phyloP scores from a whole-genome alignment of 2,113 vertebrate genomes.

The Cichladusa arquata region DNA sequence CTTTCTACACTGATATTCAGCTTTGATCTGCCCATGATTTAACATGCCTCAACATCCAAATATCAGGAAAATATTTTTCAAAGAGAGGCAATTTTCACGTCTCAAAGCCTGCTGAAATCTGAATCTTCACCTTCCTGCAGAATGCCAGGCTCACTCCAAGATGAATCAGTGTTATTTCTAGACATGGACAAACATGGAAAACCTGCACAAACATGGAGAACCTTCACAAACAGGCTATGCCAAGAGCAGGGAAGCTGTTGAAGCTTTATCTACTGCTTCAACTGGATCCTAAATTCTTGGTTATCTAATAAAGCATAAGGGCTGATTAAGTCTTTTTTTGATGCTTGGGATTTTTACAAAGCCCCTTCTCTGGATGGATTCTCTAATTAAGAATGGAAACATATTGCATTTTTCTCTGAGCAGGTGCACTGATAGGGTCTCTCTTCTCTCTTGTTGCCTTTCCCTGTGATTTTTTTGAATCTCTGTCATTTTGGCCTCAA shows the following conservation, averaged over 20 bases:
- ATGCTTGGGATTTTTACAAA: not conserved
- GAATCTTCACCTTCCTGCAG: not conserved
- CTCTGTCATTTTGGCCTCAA: not conserved
- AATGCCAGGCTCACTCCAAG: not conserved
- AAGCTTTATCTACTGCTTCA: not conserved
- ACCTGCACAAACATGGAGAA: not conserved
- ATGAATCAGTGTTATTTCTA: not conserved
- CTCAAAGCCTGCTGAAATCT: not conserved
- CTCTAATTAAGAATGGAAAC: not conserved
- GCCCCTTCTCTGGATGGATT: not conserved
- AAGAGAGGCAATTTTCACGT: not conserved
- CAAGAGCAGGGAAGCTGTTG: not conserved
- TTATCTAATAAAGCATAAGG: not conserved
- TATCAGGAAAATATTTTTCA: not conserved
- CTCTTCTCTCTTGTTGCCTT: not conserved
- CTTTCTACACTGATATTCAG: not conserved
- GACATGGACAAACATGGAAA: not conserved
- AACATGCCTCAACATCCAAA: not conserved
- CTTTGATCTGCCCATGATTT: not conserved
- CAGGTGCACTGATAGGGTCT: fast-evolving
- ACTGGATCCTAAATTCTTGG: not conserved
- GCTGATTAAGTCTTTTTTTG: not conserved
- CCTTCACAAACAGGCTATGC: not conserved
- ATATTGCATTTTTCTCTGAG: not conserved
- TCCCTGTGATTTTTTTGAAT: not conserved